phyloP scores from a whole-genome alignment of 35 echinoderm and acorn worm genomes.

The Apostichopus parvimensis region DNA sequence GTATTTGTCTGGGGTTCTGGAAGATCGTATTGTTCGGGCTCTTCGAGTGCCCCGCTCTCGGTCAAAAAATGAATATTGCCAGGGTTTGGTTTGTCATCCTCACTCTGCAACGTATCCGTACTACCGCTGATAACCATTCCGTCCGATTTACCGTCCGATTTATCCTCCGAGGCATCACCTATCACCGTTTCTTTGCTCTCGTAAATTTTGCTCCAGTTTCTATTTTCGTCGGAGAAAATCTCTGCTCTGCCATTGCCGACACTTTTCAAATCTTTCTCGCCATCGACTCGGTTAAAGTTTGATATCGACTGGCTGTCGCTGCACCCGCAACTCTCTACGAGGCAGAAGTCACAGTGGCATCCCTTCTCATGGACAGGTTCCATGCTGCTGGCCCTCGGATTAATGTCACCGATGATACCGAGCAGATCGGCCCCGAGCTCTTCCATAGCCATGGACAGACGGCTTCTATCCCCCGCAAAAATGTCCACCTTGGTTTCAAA shows the following conservation, averaged over 20 bases:
- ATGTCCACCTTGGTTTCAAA: slow-evolving; percentile 37
- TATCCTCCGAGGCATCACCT: not conserved
- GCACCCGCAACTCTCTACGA: slow-evolving; percentile 15
- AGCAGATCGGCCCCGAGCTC: slow-evolving; percentile 18
- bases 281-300: too few relatives aligned
- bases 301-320: not conserved
- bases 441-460: slow-evolving; percentile 43
- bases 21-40: slow-evolving; percentile 31
- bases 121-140: not conserved
- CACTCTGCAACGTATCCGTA: slow-evolving; percentile 1
- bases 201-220: slow-evolving; percentile 46
- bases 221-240: slow-evolving; percentile 18
- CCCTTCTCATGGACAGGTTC: slow-evolving; percentile 34
- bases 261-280: not conserved
- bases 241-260: not conserved
- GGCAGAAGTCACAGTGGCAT: slow-evolving; percentile 21
- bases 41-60: not conserved
- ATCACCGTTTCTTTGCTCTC: slow-evolving; percentile 39
- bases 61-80: not conserved
- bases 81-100: not conserved
- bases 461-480: slow-evolving; percentile 36
- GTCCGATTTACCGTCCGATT: not conserved
- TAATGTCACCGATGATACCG: slow-evolving; percentile 17
- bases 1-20: not conserved
- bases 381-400: not conserved